A percentile compares a stretch with the other conserved stretches of the same genome.
phyloP scores from a whole-genome alignment of 2,797 vertebrate species.

The Gephyroberyx darwinii region DNA sequence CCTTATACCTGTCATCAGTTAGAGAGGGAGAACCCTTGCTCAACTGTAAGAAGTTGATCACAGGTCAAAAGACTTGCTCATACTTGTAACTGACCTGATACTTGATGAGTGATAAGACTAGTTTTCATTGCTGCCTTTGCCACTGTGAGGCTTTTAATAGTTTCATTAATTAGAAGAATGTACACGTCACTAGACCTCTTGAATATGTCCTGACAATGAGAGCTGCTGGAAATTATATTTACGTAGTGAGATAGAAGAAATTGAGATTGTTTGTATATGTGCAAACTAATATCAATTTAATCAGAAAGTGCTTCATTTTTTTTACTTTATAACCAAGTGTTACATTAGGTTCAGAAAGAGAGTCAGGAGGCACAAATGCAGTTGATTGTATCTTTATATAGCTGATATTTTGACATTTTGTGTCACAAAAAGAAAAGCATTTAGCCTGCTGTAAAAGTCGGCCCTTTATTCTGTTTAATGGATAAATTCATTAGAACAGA shows the following conservation, averaged over 20 bases:
- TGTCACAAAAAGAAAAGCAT: conserved; percentile 27
- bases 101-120: conserved; percentile 35
- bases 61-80: conserved; percentile 49
- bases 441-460: conserved; percentile 33
- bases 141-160: conserved; percentile 54
- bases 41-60: conserved; percentile 37
- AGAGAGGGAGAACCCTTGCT: conserved; percentile 41
- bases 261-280: conserved; percentile 58
- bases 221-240: neutral
- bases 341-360: conserved; percentile 17
- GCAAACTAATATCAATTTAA: conserved; percentile 37
- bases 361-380: conserved; percentile 34
- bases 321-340: conserved; percentile 43
- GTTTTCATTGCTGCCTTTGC: conserved; percentile 68
- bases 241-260: conserved; percentile 29
- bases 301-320: conserved; percentile 43
- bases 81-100: conserved; percentile 34
- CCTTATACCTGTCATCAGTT: conserved; percentile 56
- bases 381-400: conserved; percentile 67
- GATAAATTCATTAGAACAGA: conserved; percentile 28
- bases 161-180: conserved; percentile 59
- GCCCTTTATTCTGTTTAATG: conserved; percentile 34
- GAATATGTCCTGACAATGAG: neutral
- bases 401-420: conserved; percentile 40
- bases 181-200: conserved; percentile 39